Conservation (phyloP, 2,888 invertebrate species). For the Allophyes oxyacanthae region DNA sequence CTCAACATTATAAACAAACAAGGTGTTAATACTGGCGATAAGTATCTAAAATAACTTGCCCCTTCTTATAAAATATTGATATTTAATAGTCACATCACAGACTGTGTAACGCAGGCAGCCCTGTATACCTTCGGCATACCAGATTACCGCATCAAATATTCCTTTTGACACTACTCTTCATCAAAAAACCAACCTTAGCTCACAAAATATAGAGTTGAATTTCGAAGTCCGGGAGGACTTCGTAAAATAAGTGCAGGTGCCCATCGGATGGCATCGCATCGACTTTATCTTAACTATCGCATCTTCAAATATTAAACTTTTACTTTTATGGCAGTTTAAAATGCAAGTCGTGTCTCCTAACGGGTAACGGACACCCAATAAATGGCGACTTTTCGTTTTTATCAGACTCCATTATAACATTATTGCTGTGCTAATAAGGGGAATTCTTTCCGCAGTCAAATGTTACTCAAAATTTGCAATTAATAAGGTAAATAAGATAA, state of each 20-base stretch:
- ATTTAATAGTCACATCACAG: slow-evolving; percentile 84
- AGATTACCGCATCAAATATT: slow-evolving; percentile 84
- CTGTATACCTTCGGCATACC: slow-evolving; percentile 80
- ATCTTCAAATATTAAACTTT: slow-evolving; percentile 86
- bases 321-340: slow-evolving; percentile 85
- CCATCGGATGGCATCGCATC: slow-evolving; percentile 74
- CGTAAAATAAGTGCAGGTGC: slow-evolving; percentile 81
- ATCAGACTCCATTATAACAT: slow-evolving; percentile 32
- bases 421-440: slow-evolving; percentile 41
- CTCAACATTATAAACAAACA: slow-evolving; percentile 81
- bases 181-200: slow-evolving; percentile 50
- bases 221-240: slow-evolving; percentile 19
- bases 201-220: slow-evolving; percentile 44
- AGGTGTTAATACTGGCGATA: slow-evolving; percentile 86
- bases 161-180: slow-evolving; percentile 62
- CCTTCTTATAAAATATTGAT: slow-evolving; percentile 86
- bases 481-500: not conserved
- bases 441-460: slow-evolving; percentile 12
- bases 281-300: slow-evolving; percentile 82
- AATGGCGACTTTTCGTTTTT: slow-evolving; percentile 58
- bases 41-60: slow-evolving; percentile 78
- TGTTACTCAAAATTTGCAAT: slow-evolving; percentile 2
- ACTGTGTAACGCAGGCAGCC: slow-evolving; percentile 84
- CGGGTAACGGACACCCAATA: slow-evolving; percentile 64
- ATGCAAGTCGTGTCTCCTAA: slow-evolving; percentile 81